Conservation (phyloP, 1,140 invertebrate species). For the Hetaerina americana region DNA sequence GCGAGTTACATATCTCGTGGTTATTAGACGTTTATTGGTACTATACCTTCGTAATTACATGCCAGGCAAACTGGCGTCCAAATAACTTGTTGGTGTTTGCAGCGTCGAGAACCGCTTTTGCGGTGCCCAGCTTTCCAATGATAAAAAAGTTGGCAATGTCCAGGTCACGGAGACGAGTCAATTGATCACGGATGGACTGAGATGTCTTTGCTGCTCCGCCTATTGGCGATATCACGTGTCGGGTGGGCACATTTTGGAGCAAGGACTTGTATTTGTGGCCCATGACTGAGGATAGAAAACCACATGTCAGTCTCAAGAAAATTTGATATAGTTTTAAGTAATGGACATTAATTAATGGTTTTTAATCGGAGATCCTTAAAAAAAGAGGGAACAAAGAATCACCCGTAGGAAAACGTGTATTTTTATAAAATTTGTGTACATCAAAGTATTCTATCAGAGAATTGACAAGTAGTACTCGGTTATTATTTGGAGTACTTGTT, state of each 20-base stretch:
- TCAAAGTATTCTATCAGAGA: too few species aligned
- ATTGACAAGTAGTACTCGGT: too few species aligned
- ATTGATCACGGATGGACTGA: constrained; percentile 41
- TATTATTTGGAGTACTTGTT: too few species aligned
- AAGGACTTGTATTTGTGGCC: constrained; percentile 85
- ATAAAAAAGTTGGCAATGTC: constrained; percentile 84
- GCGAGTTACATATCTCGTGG: too few species aligned
- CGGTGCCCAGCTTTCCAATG: constrained; percentile 51
- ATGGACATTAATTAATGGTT: too few species aligned
- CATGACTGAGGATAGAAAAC: constrained; percentile 46
- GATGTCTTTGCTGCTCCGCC: constrained; percentile 40
- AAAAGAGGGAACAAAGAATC: too few species aligned
- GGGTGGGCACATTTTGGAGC: constrained; percentile 70
- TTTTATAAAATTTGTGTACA: too few species aligned
- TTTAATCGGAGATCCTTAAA: too few species aligned
- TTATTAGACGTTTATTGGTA: too few species aligned
- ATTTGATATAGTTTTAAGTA: too few species aligned
- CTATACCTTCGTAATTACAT: constrained; percentile 41
- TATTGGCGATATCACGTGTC: constrained; percentile 53
- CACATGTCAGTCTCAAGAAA: constrained; percentile 9
- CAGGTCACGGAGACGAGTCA: constrained; percentile 55
- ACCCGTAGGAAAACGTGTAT: too few species aligned
- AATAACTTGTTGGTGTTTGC: constrained; percentile 32
- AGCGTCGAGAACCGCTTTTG: constrained; percentile 50
- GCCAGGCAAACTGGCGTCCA: constrained; percentile 43